Base-by-base conservation (phyloP, 2,888 invertebrate genomes). In the Drosophila quinaria region DNA sequence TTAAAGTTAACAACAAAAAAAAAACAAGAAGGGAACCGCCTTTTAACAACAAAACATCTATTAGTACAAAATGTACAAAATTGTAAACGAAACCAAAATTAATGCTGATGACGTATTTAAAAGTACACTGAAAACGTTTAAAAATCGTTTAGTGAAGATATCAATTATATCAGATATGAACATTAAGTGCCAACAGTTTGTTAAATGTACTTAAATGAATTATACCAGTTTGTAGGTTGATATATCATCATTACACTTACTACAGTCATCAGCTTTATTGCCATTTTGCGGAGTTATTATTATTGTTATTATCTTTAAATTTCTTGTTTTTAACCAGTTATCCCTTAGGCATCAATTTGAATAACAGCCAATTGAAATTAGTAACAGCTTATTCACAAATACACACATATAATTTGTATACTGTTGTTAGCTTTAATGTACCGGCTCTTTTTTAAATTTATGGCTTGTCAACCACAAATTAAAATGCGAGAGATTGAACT, bases 1-100 rank as follows among this genome's bases (percentile, higher is more conserved):
- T 90, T 89, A 79, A 88, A 85, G 67, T 50, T 50, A 41, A 37
- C 15, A 47, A 15, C 56, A 52, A 58, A 56, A 62, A 46, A 52
- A 58, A 56, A 62, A 46, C 39, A 70, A 70, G 66, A 70, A 74
- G 70, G 56, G 56, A 76, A 66, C 62, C 78, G 76, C 76, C 70
- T 62, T 80, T 75, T 50, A 61, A 64, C 63, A 49, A 75, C 56
- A 41, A 13, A 29, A 39, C 58, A 77, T 55, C 35, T 58, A 29
- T n/a, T n/a, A n/a, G n/a, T n/a, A n/a, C n/a, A n/a, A n/a, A n/a
- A n/a, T 29, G 29, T 29, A 22, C 8, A 41, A 47, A 17, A 13
- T 25, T 70, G 62, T 70, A 76, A 76, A 17, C 44, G 59, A 51
- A 15, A 19, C 39, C 19, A 46, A 35, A 25, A 50, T 42, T 2